A percentile compares a stretch with the other conserved stretches of the same genome.
Evolutionary conservation across 2,797 vertebrate species (phyloP).

Genomic region (Xenops minutus): DNA sequence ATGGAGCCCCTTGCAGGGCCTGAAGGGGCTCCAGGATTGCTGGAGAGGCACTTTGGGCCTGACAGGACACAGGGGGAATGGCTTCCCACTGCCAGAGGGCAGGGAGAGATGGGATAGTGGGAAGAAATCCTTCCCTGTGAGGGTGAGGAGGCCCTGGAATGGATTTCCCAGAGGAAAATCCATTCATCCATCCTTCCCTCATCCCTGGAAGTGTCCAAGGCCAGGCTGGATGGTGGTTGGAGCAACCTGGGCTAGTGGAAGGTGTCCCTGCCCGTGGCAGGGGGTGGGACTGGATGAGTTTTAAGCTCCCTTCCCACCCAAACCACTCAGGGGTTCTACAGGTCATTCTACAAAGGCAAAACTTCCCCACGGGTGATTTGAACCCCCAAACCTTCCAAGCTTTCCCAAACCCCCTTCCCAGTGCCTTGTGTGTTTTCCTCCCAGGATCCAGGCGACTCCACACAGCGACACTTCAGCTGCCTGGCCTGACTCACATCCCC

Average conservation of each 20-base stretch:
- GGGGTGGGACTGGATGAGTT: background rate
- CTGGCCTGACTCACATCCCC: slow-evolving; percentile 41
- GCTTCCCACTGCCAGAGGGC: background rate
- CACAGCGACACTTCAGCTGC: background rate
- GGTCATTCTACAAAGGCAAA: background rate
- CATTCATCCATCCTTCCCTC: too few species aligned
- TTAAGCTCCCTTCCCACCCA: background rate
- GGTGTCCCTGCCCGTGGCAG: background rate
- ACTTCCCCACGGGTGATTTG: background rate
- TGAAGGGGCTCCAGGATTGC: background rate
- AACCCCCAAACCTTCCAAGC: background rate
- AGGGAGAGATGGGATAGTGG: background rate
- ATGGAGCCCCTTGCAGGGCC: background rate
- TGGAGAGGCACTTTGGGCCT: background rate
- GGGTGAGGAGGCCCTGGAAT: background rate
- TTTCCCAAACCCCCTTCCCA: background rate
- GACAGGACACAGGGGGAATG: background rate
- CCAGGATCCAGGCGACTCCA: rapidly evolving
- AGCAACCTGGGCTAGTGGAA: rapidly evolving
- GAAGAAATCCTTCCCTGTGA: background rate
- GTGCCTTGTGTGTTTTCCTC: rapidly evolving
- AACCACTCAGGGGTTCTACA: background rate
- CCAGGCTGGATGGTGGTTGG: background rate
- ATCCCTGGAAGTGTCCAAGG: background rate
- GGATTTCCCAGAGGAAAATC: background rate